These are phyloP conservation scores for Polia nebulosa DNA, from an alignment of 2,888 invertebrate genomes.

Conservation along the genomic window DNA sequence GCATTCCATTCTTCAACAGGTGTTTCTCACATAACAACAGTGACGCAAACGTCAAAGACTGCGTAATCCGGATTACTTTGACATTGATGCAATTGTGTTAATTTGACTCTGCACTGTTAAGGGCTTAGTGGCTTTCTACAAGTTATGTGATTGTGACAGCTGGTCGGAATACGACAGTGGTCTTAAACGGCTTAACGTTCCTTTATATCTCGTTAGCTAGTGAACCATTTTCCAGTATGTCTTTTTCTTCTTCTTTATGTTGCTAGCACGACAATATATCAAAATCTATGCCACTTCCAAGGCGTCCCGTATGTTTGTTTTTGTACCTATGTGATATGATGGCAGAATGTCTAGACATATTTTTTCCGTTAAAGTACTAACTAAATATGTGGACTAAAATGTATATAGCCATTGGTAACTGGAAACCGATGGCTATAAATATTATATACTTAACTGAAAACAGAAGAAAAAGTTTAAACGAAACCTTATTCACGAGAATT, in stretches of 20 bases:
- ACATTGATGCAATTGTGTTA: slow-evolving; percentile 55
- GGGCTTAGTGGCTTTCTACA: slow-evolving; percentile 59
- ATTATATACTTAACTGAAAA: background rate
- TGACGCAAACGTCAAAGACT: slow-evolving; percentile 40
- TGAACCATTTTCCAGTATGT: too few relatives aligned
- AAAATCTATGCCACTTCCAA: too few relatives aligned
- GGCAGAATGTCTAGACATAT: background rate
- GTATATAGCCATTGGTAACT: background rate
- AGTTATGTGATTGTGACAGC: slow-evolving; percentile 37
- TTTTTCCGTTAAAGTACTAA: background rate
- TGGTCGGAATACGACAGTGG: background rate
- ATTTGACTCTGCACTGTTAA: slow-evolving; percentile 24
- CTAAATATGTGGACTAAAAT: too few relatives aligned
- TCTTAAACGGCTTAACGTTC: background rate
- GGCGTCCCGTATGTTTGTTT: too few relatives aligned
- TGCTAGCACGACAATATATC: too few relatives aligned
- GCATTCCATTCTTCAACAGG: slow-evolving; percentile 11
- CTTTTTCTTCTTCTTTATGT: too few relatives aligned
- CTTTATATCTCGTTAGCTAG: too few relatives aligned
- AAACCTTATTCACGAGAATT: background rate
- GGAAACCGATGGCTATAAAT: background rate
- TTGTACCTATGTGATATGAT: too few relatives aligned
- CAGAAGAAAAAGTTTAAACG: background rate
- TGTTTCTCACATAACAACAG: slow-evolving; percentile 32
- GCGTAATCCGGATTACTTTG: slow-evolving; percentile 59